Base-by-base conservation (phyloP, 2,888 invertebrate species). In the Cosmia pyralina region DNA sequence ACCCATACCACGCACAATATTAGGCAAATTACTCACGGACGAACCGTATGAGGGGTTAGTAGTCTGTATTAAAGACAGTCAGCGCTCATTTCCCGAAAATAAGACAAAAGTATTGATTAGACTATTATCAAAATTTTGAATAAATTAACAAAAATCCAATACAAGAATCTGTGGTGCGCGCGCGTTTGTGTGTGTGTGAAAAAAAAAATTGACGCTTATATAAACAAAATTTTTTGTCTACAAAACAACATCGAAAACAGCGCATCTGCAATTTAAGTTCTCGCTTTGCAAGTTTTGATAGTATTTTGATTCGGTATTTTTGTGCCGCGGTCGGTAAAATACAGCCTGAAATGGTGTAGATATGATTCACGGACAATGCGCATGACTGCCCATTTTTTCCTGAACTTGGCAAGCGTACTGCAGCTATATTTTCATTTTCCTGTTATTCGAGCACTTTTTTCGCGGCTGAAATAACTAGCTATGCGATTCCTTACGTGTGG, bases 321-420 rank as follows among this genome's bases (percentile, higher is more conserved):
- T 60, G 4, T 38, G 7, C 55, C 19, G 0, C 57, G 48, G n/a
- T 67, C 28, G 10, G 11, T 17, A 65, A 68, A 83, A 62, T 58
- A 46, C 15, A n/a, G 41, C 0, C 50, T 70, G 67, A 62, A 83
- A 81, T 83, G 67, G 75, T 68, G 81, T 50, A 65, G 64, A 75
- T 75, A 64, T 80, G 69, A 83, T 81, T 68, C 48, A 80, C 17
- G 10, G 2, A 4, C 4, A 28, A n/a, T 48, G 34, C 48, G 17
- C 19, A 13, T 7, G 44, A 38, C 4, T 53, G 44, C 4, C 11
- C 22, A 41, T 80, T 68, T 57, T 53, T 65, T 58, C 1, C n/a
- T 15, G 7, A 17, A 60, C n/a, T 48, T 57, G 17, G 63, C 59
- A 44, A 41, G n/a, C 44, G 34, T 22, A 4, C 3, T 53, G 17